phyloP scores from a whole-genome alignment of 2,797 vertebrate genomes.

The Champsocephalus esox region DNA sequence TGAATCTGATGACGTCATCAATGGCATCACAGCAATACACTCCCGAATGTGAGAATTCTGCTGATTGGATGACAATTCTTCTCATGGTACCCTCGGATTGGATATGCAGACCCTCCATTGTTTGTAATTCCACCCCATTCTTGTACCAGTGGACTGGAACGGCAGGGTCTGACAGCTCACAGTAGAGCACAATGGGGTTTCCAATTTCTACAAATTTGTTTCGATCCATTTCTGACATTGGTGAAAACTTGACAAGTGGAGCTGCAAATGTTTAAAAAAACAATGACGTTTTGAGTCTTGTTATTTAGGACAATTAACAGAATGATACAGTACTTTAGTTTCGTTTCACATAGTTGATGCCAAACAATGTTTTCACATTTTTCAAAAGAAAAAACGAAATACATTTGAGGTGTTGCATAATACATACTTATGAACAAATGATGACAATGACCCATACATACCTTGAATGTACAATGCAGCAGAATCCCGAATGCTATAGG shows the following conservation, averaged over 20 bases:
- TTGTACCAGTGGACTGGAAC: slow-evolving; percentile 87
- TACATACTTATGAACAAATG: not conserved
- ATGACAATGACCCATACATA: slow-evolving; percentile 55
- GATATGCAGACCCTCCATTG: slow-evolving; percentile 85
- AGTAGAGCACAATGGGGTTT: slow-evolving; percentile 89
- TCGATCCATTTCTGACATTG: slow-evolving; percentile 88
- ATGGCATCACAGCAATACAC: slow-evolving; percentile 88
- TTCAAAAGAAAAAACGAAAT: not conserved
- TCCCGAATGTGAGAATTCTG: slow-evolving; percentile 87
- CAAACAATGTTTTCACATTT: not conserved
- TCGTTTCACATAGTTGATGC: not conserved
- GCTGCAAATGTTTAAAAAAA: slow-evolving; percentile 71
- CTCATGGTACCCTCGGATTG: slow-evolving; percentile 89
- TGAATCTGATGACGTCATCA: slow-evolving; percentile 88
- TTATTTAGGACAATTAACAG: not conserved
- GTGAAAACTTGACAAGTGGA: slow-evolving; percentile 87
- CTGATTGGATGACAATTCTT: slow-evolving; percentile 88
- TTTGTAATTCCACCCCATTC: slow-evolving; percentile 83
- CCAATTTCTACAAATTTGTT: slow-evolving; percentile 89
- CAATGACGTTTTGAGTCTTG: not conserved
- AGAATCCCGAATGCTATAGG: slow-evolving; percentile 88
- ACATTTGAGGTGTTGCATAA: not conserved
- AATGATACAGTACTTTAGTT: not conserved
- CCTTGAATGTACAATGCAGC: slow-evolving; percentile 93
- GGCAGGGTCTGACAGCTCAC: slow-evolving; percentile 86